Conservation (phyloP, 2,797 vertebrate species). For the Sus cebifrons region DNA sequence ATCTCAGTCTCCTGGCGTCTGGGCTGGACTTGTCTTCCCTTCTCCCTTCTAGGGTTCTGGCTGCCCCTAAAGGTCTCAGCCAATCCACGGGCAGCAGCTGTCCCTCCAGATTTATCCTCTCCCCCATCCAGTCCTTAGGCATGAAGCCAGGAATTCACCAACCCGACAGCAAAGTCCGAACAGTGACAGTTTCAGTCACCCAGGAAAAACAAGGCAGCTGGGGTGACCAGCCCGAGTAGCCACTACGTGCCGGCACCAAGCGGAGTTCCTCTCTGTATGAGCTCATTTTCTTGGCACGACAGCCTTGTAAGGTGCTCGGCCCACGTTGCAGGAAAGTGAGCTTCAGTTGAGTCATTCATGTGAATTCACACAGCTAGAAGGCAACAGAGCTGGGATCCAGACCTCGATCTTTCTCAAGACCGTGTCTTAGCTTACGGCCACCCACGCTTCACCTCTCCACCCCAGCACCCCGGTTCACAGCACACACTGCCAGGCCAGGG, state of each 20-base stretch:
- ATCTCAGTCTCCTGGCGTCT: not conserved
- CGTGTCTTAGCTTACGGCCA: not conserved
- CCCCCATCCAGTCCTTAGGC: not conserved
- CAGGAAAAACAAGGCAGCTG: not conserved
- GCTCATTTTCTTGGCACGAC: not conserved
- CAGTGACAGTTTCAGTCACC: not conserved
- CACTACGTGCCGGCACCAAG: fast-evolving
- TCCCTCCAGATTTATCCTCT: not conserved
- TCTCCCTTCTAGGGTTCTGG: not conserved
- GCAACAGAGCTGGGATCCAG: not conserved
- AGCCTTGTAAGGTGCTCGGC: not conserved
- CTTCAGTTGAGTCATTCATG: not conserved
- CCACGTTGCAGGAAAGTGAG: not conserved
- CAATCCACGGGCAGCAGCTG: not conserved
- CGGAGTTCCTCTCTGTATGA: not conserved
- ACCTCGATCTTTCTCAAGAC: slow-evolving; percentile 49
- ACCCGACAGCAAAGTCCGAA: not conserved
- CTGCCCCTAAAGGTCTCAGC: not conserved
- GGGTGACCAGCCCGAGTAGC: not conserved
- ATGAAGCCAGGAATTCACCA: not conserved
- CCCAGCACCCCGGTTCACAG: not conserved
- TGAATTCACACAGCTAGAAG: not conserved
- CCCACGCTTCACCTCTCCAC: not conserved
- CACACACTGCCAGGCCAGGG: not conserved
- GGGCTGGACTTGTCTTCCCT: not conserved